These are phyloP conservation scores for Agelaius tricolor DNA, from an alignment of 2,113 vertebrate species.

Conservation along the genomic window DNA sequence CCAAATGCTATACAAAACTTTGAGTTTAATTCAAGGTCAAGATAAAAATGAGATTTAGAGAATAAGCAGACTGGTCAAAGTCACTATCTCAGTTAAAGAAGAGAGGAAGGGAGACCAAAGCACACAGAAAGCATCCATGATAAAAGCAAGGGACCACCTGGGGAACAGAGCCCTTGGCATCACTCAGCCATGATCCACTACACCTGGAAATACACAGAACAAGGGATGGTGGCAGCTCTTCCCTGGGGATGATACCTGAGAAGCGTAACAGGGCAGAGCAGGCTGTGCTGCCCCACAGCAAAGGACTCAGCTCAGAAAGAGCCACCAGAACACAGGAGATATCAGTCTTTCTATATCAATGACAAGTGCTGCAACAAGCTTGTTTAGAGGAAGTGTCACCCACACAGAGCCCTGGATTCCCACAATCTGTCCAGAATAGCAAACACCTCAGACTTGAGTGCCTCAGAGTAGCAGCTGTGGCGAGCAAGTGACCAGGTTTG, in stretches of 20 bases:
- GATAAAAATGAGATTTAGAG: not conserved
- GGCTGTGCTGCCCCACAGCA: not conserved
- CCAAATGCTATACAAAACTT: not conserved
- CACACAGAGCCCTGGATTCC: not conserved
- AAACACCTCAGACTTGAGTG: not conserved
- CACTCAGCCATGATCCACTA: not conserved
- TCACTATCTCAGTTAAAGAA: not conserved
- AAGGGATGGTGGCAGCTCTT: not conserved
- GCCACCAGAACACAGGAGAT: not conserved
- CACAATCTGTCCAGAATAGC: not conserved
- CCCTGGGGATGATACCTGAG: rapidly evolving
- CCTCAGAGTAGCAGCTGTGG: not conserved
- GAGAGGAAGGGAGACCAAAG: not conserved
- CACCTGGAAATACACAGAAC: not conserved
- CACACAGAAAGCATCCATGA: not conserved
- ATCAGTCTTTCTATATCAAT: not conserved
- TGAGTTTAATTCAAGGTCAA: not conserved
- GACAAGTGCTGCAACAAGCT: not conserved
- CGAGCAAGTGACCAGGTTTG: not conserved
- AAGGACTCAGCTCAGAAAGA: not conserved
- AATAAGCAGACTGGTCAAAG: too few species aligned
- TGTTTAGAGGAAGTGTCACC: not conserved
- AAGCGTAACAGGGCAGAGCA: not conserved
- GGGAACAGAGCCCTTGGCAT: not conserved
- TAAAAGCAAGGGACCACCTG: not conserved